Conservation (phyloP, 2,797 vertebrate genomes). For the Bradypus variegatus region DNA sequence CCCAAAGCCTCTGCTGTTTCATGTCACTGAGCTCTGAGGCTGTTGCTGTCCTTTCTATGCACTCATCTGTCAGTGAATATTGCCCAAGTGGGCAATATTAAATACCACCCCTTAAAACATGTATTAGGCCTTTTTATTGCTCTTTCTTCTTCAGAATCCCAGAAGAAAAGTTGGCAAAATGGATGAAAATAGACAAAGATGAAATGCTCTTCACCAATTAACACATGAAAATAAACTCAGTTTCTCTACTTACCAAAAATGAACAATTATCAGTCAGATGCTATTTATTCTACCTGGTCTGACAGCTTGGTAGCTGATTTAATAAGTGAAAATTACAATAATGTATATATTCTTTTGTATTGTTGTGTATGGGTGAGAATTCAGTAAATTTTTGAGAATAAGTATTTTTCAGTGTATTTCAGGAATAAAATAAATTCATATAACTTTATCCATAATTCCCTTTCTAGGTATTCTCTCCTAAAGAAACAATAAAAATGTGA, state of each 20-base stretch:
- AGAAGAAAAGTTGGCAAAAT: not conserved
- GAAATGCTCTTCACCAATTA: not conserved
- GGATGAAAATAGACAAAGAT: not conserved
- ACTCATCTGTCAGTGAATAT: too few relatives aligned
- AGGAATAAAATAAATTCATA: not conserved
- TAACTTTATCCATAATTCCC: not conserved
- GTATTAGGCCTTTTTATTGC: too few relatives aligned
- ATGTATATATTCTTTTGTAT: not conserved
- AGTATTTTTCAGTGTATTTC: not conserved
- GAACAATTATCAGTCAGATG: not conserved
- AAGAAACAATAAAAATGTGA: not conserved
- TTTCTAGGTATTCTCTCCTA: not conserved
- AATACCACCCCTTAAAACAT: not conserved
- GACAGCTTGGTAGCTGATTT: not conserved
- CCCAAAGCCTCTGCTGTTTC: not conserved
- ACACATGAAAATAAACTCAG: not conserved
- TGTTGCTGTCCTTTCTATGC: not conserved
- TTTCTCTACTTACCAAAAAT: not conserved
- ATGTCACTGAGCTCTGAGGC: not conserved
- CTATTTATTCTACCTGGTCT: not conserved
- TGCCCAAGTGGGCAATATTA: accelerated
- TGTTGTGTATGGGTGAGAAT: not conserved
- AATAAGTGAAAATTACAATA: not conserved
- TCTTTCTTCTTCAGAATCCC: not conserved
- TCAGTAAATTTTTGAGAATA: not conserved